Conservation (phyloP, 2,888 invertebrate genomes). For the Rhogogaster chlorosoma region DNA sequence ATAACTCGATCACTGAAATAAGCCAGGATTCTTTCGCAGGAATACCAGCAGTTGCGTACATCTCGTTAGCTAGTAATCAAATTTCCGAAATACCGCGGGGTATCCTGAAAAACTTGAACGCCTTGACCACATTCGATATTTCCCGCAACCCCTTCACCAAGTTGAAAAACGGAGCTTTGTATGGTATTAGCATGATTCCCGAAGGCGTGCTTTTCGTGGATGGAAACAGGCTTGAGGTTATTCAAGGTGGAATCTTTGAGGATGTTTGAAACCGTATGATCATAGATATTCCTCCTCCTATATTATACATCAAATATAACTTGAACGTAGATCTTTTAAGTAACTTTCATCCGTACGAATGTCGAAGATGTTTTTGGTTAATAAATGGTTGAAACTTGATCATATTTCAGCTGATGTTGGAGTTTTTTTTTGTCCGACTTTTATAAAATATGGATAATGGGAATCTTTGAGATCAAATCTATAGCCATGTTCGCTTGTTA, state of each 20-base stretch:
- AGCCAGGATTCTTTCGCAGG: constrained; percentile 59
- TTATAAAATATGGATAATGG: too few species aligned
- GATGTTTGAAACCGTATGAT: constrained; percentile 41
- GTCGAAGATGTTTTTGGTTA: neutral
- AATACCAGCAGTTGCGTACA: constrained; percentile 75
- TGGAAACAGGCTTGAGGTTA: constrained; percentile 44
- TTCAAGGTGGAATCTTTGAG: constrained; percentile 56
- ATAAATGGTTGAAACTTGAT: neutral
- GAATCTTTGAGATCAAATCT: too few species aligned
- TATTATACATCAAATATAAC: neutral
- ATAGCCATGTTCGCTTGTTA: too few species aligned
- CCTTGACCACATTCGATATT: constrained; percentile 74
- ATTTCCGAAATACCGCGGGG: constrained; percentile 61
- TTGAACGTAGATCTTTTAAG: neutral
- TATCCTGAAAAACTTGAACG: constrained; percentile 76
- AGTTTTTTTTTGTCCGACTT: too few species aligned
- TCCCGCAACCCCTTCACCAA: constrained; percentile 75
- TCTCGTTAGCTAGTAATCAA: constrained; percentile 61
- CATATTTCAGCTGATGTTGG: too few species aligned
- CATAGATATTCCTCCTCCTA: neutral
- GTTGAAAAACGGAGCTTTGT: constrained; percentile 68
- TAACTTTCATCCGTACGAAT: neutral
- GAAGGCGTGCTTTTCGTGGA: constrained; percentile 41
- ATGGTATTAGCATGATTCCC: constrained; percentile 59
- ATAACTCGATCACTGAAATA: constrained; percentile 60